Base-by-base conservation (phyloP, 2,113 vertebrate genomes). In the Seriola dumerili region DNA sequence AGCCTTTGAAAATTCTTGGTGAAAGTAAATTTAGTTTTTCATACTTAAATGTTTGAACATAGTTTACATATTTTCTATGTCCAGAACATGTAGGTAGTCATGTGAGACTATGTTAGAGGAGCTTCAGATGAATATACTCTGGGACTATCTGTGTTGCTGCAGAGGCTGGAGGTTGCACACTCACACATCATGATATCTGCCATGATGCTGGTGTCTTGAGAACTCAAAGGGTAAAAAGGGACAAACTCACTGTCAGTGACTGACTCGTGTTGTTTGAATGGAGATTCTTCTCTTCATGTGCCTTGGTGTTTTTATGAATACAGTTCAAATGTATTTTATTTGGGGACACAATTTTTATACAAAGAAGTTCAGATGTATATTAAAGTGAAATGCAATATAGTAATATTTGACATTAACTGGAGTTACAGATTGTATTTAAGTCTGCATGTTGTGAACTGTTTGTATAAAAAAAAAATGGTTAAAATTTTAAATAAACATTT, bases 401-500 rank as follows among this genome's bases (percentile, higher is more conserved):
- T 68, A 29, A 48, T 38, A 61, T 74, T 29, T 57, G 4, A 11
- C 29, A 36, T 48, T 34, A 32, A 62, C 5, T 34, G 16, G 17
- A 64, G 23, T 25, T 34, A 42, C 61, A 80, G 16, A 2, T 40
- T 42, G 13, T 67, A 50, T 67, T 48, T 64, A n/a, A n/a, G 0
- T 40, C 8, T 65, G 36, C 2, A 13, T 63, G 32, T 16, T 72
- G 44, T 78, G 10, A 61, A 32, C 4, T 44, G 36, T 77, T 66
- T 55, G 19, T 75, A 52, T 25, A 25, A 58, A 65, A 9, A 55
- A 16, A n/a, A 11, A 64, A 48, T 5, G 16, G 12, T 48, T 17
- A 4, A 7, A 10, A 76, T 80, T 59, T 61, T 29, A 66, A 85
- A 80, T 80, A 85, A 80, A 80, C 61, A 80, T 65, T 71, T 71